These are phyloP conservation scores for Xiphorhynchus elegans DNA, from an alignment of 2,113 vertebrate genomes.

Conservation along the genomic window DNA sequence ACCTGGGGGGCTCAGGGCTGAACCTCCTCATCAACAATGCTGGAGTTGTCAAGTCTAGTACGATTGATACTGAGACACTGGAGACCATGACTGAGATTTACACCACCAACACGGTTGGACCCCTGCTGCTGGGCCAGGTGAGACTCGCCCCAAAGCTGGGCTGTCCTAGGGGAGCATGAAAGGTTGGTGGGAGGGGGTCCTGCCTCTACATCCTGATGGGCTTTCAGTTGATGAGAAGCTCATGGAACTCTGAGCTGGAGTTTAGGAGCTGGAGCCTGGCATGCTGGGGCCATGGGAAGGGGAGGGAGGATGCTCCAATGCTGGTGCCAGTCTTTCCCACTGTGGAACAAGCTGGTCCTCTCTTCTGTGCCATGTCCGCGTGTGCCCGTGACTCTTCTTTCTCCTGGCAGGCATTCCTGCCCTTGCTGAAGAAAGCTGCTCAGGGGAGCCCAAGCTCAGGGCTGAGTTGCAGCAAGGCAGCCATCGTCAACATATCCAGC, in stretches of 20 bases:
- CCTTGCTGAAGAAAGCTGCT: slow-evolving; percentile 30
- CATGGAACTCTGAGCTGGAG: rapidly evolving
- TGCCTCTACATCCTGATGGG: rapidly evolving
- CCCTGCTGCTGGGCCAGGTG: slow-evolving; percentile 53
- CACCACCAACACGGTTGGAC: background rate
- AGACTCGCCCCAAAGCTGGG: background rate
- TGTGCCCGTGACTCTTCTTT: rapidly evolving
- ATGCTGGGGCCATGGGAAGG: background rate
- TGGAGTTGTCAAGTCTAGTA: rapidly evolving
- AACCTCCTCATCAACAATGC: slow-evolving; percentile 45
- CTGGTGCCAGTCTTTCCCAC: rapidly evolving
- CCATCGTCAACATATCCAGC: slow-evolving; percentile 59
- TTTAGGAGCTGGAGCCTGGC: background rate
- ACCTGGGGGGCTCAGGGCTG: background rate
- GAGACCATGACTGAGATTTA: background rate
- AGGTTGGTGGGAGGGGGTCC: background rate
- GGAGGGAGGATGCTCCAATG: background rate
- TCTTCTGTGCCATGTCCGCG: rapidly evolving
- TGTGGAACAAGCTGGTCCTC: background rate
- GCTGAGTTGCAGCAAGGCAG: background rate
- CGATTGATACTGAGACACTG: background rate
- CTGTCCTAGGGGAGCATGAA: background rate
- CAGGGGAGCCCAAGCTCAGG: background rate
- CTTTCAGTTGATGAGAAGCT: rapidly evolving
- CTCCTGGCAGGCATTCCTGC: background rate